Percentiles rank a stretch among this genome's conserved stretches.
phyloP scores from a whole-genome alignment of 1,140 invertebrate species.

The Daktulosphaira vitifoliae region DNA sequence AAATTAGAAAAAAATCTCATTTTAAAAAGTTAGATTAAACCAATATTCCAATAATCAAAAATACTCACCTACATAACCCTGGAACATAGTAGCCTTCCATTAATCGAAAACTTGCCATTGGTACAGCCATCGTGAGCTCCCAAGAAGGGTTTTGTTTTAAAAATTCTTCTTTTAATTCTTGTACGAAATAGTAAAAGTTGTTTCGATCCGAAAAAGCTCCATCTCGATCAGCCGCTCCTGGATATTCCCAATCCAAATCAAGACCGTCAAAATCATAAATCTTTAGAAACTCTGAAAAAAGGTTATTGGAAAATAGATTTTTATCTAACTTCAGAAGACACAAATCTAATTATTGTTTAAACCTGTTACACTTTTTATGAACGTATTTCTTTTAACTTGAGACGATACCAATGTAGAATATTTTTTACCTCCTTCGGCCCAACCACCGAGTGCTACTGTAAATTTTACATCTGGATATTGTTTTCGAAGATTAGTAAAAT shows the following conservation, averaged over 20 bases:
- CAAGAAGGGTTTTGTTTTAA: slow-evolving; percentile 61
- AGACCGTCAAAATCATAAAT: slow-evolving; percentile 72
- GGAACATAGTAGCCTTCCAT: slow-evolving; percentile 82
- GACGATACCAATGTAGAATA: slow-evolving; percentile 69
- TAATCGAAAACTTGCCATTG: slow-evolving; percentile 71
- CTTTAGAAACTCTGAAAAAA: slow-evolving; percentile 56
- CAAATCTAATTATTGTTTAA: slow-evolving; percentile 40
- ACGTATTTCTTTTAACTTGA: slow-evolving; percentile 56
- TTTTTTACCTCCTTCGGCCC: slow-evolving; percentile 78
- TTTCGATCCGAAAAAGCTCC: slow-evolving; percentile 76
- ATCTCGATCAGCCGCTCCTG: slow-evolving; percentile 73
- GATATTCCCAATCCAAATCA: slow-evolving; percentile 80
- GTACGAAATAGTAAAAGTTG: slow-evolving; percentile 69
- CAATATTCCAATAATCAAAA: too few relatives aligned
- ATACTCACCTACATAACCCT: slow-evolving; percentile 70
- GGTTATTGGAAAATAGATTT: slow-evolving; percentile 17
- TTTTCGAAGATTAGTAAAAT: slow-evolving; percentile 65
- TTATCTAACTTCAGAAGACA: neutral
- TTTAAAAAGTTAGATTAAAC: neutral
- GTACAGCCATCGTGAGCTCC: slow-evolving; percentile 81
- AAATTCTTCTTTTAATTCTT: slow-evolving; percentile 70
- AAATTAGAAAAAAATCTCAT: neutral
- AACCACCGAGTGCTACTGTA: slow-evolving; percentile 72
- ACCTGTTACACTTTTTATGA: slow-evolving; percentile 68
- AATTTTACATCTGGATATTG: slow-evolving; percentile 67